phyloP scores from a whole-genome alignment of 2,113 vertebrate species.

The Bufo bufo region DNA sequence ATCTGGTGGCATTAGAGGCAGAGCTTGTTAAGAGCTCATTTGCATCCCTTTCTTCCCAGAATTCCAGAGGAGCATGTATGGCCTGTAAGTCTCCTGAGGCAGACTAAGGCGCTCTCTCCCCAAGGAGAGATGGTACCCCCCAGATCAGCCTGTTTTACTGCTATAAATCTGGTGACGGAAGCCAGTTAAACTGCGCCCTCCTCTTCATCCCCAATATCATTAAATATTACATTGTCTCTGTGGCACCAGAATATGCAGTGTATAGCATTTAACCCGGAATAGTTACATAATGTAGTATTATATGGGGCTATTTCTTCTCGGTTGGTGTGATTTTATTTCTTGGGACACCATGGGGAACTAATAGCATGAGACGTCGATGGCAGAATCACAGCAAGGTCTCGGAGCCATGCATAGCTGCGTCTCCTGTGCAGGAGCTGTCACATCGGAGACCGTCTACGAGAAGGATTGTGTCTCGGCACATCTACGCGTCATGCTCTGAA shows the following conservation, averaged over 20 bases:
- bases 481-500: conserved; percentile 3
- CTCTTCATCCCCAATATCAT: neutral
- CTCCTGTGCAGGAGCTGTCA: conserved; percentile 25
- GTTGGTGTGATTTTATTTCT: neutral
- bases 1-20: no score
- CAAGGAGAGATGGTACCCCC: no score
- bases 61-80: no score
- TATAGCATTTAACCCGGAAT: neutral
- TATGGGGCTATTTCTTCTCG: neutral
- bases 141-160: no score
- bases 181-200: neutral
- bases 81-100: no score
- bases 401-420: neutral
- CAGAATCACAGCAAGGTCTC: neutral
- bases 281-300: neutral
- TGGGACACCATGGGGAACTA: neutral
- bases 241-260: neutral
- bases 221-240: neutral
- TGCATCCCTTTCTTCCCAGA: no score
- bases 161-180: no score
- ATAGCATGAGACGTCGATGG: neutral
- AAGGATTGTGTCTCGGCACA: conserved; percentile 6
- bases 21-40: no score
- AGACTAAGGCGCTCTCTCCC: no score
- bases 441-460: neutral